phyloP scores from a whole-genome alignment of 2,888 invertebrate species.

The Malthinus flaveolus region DNA sequence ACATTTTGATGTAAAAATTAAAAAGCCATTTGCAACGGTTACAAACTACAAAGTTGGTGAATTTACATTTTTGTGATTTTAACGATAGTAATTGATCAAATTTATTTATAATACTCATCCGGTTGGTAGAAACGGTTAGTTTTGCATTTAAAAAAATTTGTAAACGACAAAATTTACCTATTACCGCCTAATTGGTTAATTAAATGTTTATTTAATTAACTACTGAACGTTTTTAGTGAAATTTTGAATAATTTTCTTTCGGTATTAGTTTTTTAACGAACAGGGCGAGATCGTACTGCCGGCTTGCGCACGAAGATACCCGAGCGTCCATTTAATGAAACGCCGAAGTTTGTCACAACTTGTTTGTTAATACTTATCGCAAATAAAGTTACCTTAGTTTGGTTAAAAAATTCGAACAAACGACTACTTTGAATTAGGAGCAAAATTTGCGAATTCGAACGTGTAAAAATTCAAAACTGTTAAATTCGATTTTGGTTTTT shows the following conservation, averaged over 20 bases:
- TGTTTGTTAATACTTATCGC: background rate
- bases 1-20: too few relatives aligned
- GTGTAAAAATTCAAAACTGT: conserved; percentile 19
- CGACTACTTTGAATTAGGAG: background rate
- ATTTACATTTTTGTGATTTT: too few relatives aligned
- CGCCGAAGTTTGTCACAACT: background rate
- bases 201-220: background rate
- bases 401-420: background rate
- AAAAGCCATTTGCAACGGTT: too few relatives aligned
- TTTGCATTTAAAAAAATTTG: too few relatives aligned
- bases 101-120: too few relatives aligned
- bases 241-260: background rate
- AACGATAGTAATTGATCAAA: too few relatives aligned
- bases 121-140: too few relatives aligned
- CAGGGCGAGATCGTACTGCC: background rate
- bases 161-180: too few relatives aligned
- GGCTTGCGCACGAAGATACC: background rate
- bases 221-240: background rate
- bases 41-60: too few relatives aligned
- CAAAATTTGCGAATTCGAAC: background rate
- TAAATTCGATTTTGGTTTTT: conserved; percentile 36
- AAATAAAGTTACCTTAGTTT: background rate
- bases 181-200: too few relatives aligned
- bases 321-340: background rate
- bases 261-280: conserved; percentile 11